Conservation (phyloP, 2,797 vertebrate species). For the Sphenopsis melanotis region DNA sequence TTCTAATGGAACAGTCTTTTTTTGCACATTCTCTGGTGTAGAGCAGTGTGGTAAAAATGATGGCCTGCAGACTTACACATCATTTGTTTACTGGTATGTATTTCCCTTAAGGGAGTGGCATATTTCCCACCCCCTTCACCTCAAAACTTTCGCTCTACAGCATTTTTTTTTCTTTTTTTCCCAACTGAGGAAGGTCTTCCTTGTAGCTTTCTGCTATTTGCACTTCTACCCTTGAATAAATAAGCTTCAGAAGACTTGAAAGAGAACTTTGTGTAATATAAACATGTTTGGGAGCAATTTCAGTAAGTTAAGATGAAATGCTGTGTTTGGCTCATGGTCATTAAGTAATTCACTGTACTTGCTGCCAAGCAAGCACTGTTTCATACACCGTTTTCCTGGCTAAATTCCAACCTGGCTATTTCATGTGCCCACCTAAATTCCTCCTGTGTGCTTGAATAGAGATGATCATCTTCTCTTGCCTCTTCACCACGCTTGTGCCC, state of each 20-base stretch:
- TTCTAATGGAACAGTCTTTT: constrained; percentile 16
- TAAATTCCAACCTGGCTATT: not conserved
- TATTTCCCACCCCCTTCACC: not conserved
- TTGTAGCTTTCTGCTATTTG: not conserved
- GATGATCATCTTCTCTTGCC: not conserved
- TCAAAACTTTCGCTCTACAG: not conserved
- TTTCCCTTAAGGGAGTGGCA: constrained; percentile 5
- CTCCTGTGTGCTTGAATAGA: not conserved
- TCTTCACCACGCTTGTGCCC: not conserved
- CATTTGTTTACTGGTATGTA: not conserved
- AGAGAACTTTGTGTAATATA: not conserved
- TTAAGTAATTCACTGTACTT: constrained; percentile 2
- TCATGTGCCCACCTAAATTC: constrained; percentile 28
- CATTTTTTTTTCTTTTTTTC: not conserved
- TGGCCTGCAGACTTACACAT: not conserved
- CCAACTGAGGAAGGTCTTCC: not conserved
- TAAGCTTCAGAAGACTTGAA: constrained; percentile 14
- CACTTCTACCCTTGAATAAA: constrained; percentile 1
- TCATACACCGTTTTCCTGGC: not conserved
- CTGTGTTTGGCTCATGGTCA: not conserved
- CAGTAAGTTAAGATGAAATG: constrained; percentile 31
- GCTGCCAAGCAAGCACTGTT: not conserved
- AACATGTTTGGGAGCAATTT: constrained; percentile 23
- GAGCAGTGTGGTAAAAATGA: not conserved
- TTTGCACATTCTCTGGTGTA: not conserved